Conservation (phyloP, 2,113 vertebrate species). For the Hiodon alosoides region DNA sequence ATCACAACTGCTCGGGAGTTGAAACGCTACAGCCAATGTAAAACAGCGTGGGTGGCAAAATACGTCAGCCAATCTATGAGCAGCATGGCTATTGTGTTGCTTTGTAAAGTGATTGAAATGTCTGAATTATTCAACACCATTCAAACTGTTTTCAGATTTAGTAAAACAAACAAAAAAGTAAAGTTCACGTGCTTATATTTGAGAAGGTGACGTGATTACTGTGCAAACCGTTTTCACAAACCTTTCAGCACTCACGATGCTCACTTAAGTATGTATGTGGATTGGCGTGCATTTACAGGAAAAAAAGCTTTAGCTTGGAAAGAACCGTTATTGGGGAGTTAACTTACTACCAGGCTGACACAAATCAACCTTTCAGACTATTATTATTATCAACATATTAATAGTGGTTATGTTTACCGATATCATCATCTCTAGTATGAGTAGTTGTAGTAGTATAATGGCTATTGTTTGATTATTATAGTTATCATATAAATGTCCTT, state of each 20-base stretch:
- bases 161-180: constrained; percentile 5
- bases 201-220: background rate
- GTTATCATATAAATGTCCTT: constrained; percentile 25
- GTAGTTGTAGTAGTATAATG: constrained; percentile 43
- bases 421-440: constrained; percentile 33
- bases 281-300: background rate
- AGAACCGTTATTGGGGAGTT: too few relatives aligned
- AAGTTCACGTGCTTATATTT: background rate
- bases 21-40: constrained; percentile 31
- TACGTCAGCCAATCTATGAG: constrained; percentile 3
- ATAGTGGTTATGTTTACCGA: constrained; percentile 20
- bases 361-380: background rate
- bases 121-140: background rate
- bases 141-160: constrained; percentile 33
- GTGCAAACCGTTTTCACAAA: background rate
- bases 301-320: background rate
- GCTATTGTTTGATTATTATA: constrained; percentile 40
- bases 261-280: background rate
- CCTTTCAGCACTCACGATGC: background rate
- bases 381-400: background rate
- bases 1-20: constrained; percentile 41
- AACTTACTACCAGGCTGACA: background rate
- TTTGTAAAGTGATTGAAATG: constrained; percentile 16
- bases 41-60: constrained; percentile 15
- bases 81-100: constrained; percentile 39